Percentiles rank a stretch among this genome's conserved stretches.
Conservation (phyloP, 2,113 vertebrate species). For the Dicrurus megarhynchus region DNA sequence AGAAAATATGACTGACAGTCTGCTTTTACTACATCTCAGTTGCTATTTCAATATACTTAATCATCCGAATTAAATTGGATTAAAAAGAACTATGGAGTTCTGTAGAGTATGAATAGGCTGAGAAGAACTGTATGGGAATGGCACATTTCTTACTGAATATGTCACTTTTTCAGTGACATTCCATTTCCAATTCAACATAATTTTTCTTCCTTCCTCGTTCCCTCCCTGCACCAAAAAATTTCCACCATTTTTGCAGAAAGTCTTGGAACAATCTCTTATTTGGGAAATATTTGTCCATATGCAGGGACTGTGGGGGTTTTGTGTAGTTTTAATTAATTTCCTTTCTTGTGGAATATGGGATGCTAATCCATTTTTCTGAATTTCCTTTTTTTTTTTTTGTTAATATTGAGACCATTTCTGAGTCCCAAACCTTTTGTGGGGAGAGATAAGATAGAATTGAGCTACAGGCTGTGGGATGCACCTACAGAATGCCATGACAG, state of each 20-base stretch:
- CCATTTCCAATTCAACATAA: background rate
- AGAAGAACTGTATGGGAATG: background rate
- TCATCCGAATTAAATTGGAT: background rate
- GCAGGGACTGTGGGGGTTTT: rapidly evolving
- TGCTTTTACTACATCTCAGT: background rate
- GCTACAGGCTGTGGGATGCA: too few species aligned
- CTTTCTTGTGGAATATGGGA: background rate
- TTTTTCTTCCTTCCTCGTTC: background rate
- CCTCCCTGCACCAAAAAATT: rapidly evolving
- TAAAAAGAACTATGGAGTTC: background rate
- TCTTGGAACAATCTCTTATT: background rate
- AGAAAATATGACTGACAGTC: background rate
- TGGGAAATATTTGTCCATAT: background rate
- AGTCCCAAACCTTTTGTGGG: background rate
- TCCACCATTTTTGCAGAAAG: background rate
- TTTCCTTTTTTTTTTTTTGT: background rate
- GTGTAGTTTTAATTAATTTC: background rate
- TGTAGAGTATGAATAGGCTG: background rate
- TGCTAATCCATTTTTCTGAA: background rate
- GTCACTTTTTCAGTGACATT: background rate
- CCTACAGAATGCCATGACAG: too few species aligned
- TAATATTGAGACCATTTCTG: background rate
- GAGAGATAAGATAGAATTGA: too few species aligned
- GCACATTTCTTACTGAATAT: background rate
- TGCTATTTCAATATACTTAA: slow-evolving; percentile 16